phyloP scores from a whole-genome alignment of 1,140 invertebrate species.

The Polypedilum vanderplanki region DNA sequence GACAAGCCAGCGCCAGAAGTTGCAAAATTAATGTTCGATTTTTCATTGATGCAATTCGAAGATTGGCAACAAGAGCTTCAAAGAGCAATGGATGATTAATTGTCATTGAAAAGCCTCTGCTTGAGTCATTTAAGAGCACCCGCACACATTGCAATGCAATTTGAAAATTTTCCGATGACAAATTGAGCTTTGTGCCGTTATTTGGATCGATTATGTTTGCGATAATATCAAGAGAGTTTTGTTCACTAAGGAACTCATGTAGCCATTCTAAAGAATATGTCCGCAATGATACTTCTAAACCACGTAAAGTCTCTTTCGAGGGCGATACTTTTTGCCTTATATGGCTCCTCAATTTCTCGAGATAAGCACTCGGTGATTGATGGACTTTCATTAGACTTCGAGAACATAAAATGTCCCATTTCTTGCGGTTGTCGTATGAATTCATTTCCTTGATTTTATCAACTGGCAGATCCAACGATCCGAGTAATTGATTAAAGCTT shows the following conservation, averaged over 20 bases:
- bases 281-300: neutral
- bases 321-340: neutral
- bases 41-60: neutral
- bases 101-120: neutral
- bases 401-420: constrained; percentile 25
- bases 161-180: constrained; percentile 27
- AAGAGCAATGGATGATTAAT: constrained; percentile 9
- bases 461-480: constrained; percentile 19
- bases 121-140: neutral
- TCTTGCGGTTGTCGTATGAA: constrained; percentile 26
- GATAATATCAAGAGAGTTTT: neutral
- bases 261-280: neutral
- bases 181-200: neutral
- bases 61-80: neutral
- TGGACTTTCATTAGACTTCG: constrained; percentile 21
- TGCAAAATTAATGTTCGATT: neutral
- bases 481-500: constrained; percentile 27
- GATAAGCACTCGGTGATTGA: constrained; percentile 23
- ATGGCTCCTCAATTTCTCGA: neutral
- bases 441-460: constrained; percentile 27
- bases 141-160: neutral
- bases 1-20: neutral
- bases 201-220: neutral
- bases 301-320: constrained; percentile 1
- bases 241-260: neutral